Percentiles rank a stretch among this genome's conserved stretches.
phyloP scores from a whole-genome alignment of 2,888 invertebrate genomes.

The Aproaerema taeniolella region DNA sequence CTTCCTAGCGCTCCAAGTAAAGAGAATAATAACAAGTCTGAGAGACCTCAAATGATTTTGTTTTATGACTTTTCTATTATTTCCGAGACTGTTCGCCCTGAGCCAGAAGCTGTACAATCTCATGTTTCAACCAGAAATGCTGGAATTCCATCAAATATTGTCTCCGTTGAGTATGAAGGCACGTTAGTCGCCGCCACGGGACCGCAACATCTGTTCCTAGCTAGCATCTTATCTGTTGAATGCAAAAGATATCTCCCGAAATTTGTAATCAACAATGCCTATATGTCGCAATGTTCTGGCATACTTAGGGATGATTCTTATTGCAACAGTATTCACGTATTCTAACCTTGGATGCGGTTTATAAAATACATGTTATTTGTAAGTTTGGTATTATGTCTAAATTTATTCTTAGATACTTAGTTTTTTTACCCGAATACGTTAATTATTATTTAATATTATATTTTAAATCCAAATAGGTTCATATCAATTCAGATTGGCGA shows the following conservation, averaged over 20 bases:
- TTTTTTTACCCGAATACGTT: too few species aligned
- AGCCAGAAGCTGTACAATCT: background rate
- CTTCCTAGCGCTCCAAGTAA: too few species aligned
- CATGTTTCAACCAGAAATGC: background rate
- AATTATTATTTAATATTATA: too few species aligned
- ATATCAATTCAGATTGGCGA: too few species aligned
- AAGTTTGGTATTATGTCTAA: background rate
- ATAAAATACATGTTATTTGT: slow-evolving; percentile 8
- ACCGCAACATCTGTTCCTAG: slow-evolving; percentile 49
- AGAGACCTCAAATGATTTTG: slow-evolving; percentile 34
- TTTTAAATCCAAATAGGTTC: too few species aligned
- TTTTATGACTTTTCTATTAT: slow-evolving; percentile 43
- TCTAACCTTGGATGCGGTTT: slow-evolving; percentile 27
- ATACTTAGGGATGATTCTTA: slow-evolving; percentile 40
- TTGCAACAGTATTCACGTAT: slow-evolving; percentile 52
- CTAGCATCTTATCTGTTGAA: slow-evolving; percentile 38
- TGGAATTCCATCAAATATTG: background rate
- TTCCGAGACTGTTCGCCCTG: slow-evolving; percentile 15
- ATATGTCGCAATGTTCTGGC: slow-evolving; percentile 45
- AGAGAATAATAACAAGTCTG: slow-evolving; percentile 28
- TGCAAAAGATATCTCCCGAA: slow-evolving; percentile 43
- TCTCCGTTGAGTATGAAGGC: slow-evolving; percentile 41
- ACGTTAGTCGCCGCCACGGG: slow-evolving; percentile 50
- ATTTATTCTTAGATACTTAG: too few species aligned
- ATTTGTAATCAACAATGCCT: slow-evolving; percentile 44